Conservation (phyloP, 2,797 vertebrate genomes). For the Onychomys torridus region DNA sequence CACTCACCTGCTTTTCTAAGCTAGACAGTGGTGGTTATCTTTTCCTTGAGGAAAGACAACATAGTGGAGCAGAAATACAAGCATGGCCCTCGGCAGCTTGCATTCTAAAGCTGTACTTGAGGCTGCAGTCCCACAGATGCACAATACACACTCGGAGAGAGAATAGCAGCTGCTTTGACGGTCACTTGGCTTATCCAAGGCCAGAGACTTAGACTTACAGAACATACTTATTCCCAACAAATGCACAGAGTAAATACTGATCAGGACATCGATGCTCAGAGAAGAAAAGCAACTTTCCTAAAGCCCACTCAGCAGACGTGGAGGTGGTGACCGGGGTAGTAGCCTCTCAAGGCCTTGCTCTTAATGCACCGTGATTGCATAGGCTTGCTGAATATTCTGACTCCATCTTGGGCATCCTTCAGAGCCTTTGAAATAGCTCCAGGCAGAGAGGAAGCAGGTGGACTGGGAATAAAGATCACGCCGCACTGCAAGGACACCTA, state of each 20-base stretch:
- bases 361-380: neutral
- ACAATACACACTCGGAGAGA: neutral
- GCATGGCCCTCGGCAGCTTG: neutral
- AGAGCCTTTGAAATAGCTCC: neutral
- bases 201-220: neutral
- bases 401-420: neutral
- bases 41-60: constrained; percentile 42
- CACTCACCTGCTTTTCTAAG: constrained; percentile 10
- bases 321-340: neutral
- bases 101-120: neutral
- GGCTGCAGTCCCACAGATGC: neutral
- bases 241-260: neutral
- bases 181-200: neutral
- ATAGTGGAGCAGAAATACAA: constrained; percentile 17
- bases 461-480: constrained; percentile 14
- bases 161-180: neutral
- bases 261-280: neutral
- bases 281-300: constrained; percentile 23
- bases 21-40: neutral
- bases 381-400: neutral
- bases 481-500: neutral
- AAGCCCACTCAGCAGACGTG: constrained; percentile 3
- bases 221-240: neutral
- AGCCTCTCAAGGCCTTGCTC: constrained; percentile 9
- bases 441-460: neutral